These are phyloP conservation scores for Phyllostomus discolor DNA, from an alignment of 2,113 vertebrate species.

Conservation along the genomic window DNA sequence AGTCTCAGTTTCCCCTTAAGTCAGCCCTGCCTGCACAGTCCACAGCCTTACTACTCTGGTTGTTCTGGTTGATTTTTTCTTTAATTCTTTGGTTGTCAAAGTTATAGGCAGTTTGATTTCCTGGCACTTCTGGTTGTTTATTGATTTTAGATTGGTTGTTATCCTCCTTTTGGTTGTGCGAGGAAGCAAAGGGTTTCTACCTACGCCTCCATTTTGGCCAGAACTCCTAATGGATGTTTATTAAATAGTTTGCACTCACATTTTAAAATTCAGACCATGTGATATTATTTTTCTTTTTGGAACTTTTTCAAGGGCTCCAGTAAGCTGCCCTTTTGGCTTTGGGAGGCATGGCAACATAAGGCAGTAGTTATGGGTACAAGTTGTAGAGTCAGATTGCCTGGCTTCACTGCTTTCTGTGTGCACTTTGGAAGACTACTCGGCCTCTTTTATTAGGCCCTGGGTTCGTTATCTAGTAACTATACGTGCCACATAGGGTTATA, in stretches of 20 bases:
- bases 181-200: too few species aligned
- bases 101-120: too few species aligned
- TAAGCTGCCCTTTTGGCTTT: background rate
- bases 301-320: background rate
- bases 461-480: background rate
- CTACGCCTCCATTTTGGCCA: too few species aligned
- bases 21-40: too few species aligned
- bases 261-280: background rate
- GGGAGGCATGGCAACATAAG: background rate
- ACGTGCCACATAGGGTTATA: background rate
- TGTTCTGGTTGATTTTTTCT: too few species aligned
- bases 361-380: background rate
- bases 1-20: too few species aligned
- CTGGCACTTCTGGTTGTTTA: too few species aligned
- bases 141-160: too few species aligned
- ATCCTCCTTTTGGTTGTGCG: too few species aligned
- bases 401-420: background rate
- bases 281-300: background rate
- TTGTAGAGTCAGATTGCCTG: background rate
- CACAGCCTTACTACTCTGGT: too few species aligned
- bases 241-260: background rate
- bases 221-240: background rate
- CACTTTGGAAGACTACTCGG: background rate
- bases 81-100: too few species aligned
- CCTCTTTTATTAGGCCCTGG: background rate